phyloP scores from a whole-genome alignment of 2,888 invertebrate species.

The Noctua fimbriata region DNA sequence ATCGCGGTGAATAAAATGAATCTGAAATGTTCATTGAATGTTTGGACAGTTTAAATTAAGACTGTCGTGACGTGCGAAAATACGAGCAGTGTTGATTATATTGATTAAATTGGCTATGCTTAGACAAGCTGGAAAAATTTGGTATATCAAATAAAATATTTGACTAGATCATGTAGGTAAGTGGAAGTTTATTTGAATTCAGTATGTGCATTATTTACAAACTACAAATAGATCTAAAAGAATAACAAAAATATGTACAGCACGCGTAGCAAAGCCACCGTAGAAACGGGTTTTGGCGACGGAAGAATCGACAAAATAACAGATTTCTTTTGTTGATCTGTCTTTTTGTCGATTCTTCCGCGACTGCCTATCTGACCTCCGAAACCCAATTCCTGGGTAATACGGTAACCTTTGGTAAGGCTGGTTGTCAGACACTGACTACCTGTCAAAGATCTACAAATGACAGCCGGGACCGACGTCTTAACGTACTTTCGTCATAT shows the following conservation, averaged over 20 bases:
- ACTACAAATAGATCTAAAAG: no score
- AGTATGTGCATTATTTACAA: no score
- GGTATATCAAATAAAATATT: constrained; percentile 30
- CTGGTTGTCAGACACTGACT: not conserved
- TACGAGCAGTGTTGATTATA: constrained; percentile 6
- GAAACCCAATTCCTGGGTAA: not conserved
- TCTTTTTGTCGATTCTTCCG: no score
- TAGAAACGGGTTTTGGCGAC: no score
- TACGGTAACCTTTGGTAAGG: not conserved
- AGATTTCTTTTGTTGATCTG: no score
- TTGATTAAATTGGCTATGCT: constrained; percentile 33
- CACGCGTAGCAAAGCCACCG: no score
- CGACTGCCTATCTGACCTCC: not conserved
- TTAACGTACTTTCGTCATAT: constrained; percentile 36
- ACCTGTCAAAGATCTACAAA: not conserved
- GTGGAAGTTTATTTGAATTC: no score
- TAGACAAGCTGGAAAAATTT: constrained; percentile 42
- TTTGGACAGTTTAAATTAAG: not conserved
- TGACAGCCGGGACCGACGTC: not conserved
- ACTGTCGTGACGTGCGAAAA: constrained; percentile 18
- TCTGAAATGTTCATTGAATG: constrained; percentile 19
- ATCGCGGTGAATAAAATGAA: constrained; percentile 43
- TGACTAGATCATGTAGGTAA: not conserved
- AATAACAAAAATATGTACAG: no score
- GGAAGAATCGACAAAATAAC: no score